A percentile compares a stretch with the other conserved stretches of the same genome.
Evolutionary conservation across 2,113 vertebrate species (phyloP).

Genomic region (Bos taurus): DNA sequence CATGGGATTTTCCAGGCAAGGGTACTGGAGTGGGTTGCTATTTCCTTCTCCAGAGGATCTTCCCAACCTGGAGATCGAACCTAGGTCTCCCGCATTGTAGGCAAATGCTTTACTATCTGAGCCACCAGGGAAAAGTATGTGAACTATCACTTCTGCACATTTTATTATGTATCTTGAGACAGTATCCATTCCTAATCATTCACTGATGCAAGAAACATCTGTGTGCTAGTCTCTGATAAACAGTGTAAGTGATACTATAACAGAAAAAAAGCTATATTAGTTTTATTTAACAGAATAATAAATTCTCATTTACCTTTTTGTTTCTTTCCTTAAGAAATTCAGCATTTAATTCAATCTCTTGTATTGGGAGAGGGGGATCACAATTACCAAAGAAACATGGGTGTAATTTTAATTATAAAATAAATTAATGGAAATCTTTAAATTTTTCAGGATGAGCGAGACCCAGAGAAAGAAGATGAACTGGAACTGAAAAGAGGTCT

Average conservation of each 20-base stretch:
- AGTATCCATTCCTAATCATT: background rate
- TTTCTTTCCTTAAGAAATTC: slow-evolving; percentile 68
- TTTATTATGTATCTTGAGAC: background rate
- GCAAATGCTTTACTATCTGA: no score
- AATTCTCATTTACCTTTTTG: slow-evolving; percentile 59
- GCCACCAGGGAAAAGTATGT: background rate
- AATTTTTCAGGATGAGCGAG: slow-evolving; percentile 78
- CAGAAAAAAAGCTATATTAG: slow-evolving; percentile 52
- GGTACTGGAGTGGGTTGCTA: no score
- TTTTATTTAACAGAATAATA: slow-evolving; percentile 75
- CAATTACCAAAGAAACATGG: slow-evolving; percentile 35
- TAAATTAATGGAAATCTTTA: slow-evolving; percentile 66
- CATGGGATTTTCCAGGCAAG: no score
- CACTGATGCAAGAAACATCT: background rate
- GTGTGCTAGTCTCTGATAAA: background rate
- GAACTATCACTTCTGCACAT: background rate
- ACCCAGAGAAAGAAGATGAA: slow-evolving; percentile 69
- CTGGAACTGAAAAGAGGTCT: slow-evolving; percentile 65
- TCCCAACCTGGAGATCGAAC: no score
- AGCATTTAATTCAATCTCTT: slow-evolving; percentile 62
- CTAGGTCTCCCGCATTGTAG: no score
- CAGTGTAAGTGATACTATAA: background rate
- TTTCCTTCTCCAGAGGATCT: no score
- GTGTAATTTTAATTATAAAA: slow-evolving; percentile 46
- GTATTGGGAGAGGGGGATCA: background rate